A percentile compares a stretch with the other conserved stretches of the same genome.
Conservation (phyloP, 2,113 vertebrate species). For the Oreotragus oreotragus region DNA sequence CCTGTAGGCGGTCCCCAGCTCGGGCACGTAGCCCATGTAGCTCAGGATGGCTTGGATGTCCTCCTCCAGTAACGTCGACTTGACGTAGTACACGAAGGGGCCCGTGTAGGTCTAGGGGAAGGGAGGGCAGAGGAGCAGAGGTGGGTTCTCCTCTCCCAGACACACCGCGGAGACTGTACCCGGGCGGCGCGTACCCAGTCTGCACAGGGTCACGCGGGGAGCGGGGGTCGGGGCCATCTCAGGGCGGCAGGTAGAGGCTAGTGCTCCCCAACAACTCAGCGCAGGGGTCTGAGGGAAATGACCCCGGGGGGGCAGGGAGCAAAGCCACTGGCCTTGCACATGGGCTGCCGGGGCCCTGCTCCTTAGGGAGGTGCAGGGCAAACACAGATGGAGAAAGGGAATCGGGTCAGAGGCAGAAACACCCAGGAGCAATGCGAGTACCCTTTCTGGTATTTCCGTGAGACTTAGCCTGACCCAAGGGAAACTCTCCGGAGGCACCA, state of each 20-base stretch:
- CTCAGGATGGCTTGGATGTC: slow-evolving; percentile 90
- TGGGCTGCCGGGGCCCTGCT: accelerated
- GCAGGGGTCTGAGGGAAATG: background rate
- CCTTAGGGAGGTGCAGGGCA: background rate
- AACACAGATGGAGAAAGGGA: accelerated
- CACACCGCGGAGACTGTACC: background rate
- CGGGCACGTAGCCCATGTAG: slow-evolving; percentile 93
- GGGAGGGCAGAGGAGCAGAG: background rate
- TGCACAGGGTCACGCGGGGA: accelerated
- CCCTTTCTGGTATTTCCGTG: background rate
- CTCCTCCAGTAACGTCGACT: slow-evolving; percentile 89
- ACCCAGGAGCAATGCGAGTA: accelerated
- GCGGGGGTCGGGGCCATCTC: background rate
- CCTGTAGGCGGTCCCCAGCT: slow-evolving; percentile 85
- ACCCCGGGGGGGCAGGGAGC: accelerated
- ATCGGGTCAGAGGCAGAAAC: accelerated
- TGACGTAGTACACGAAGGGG: slow-evolving; percentile 95
- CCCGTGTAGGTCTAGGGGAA: slow-evolving; percentile 94
- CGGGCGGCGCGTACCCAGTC: background rate
- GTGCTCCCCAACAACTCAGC: background rate
- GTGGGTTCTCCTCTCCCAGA: background rate
- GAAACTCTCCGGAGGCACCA: background rate
- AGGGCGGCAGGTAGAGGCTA: background rate
- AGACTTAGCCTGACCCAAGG: background rate
- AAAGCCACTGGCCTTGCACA: background rate